phyloP scores from a whole-genome alignment of 1,140 invertebrate species.

The Epicauta chinensis region DNA sequence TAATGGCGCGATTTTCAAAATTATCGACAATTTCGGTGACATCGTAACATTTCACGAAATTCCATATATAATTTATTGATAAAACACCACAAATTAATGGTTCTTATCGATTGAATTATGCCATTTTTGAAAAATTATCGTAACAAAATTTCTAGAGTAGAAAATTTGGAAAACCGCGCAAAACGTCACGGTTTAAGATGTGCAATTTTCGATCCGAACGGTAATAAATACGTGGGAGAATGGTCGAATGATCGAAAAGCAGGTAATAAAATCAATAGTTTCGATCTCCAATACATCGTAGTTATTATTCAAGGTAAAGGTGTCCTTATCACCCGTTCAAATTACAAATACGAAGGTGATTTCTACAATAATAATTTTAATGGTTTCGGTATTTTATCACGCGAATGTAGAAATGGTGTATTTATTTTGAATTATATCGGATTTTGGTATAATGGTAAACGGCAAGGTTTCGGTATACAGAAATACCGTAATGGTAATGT shows the following conservation, averaged over 20 bases:
- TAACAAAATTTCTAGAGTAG: slow-evolving; percentile 11
- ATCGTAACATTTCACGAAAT: not conserved
- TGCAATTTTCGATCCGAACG: slow-evolving; percentile 48
- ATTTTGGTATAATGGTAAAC: slow-evolving; percentile 48
- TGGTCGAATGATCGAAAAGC: slow-evolving; percentile 51
- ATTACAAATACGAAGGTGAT: slow-evolving; percentile 40
- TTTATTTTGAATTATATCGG: slow-evolving; percentile 45
- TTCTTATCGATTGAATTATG: slow-evolving; percentile 19
- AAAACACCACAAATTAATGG: not conserved
- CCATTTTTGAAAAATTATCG: slow-evolving; percentile 28
- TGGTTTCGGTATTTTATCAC: slow-evolving; percentile 45
- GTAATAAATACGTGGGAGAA: slow-evolving; percentile 49
- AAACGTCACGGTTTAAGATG: slow-evolving; percentile 48
- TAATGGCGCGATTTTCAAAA: not conserved
- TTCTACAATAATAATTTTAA: slow-evolving; percentile 39
- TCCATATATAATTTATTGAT: not conserved
- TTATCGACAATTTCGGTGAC: not conserved
- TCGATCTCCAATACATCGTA: no score
- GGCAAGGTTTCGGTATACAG: slow-evolving; percentile 48
- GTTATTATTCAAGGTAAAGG: slow-evolving; percentile 30
- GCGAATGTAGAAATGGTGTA: slow-evolving; percentile 40
- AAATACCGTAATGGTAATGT: slow-evolving; percentile 51
- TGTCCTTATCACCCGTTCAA: slow-evolving; percentile 19
- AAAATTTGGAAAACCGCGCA: slow-evolving; percentile 32
- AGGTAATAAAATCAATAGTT: no score